A percentile compares a stretch with the other conserved stretches of the same genome.
Conservation (phyloP, 2,113 vertebrate genomes). For the Rhinichthys klamathensis region DNA sequence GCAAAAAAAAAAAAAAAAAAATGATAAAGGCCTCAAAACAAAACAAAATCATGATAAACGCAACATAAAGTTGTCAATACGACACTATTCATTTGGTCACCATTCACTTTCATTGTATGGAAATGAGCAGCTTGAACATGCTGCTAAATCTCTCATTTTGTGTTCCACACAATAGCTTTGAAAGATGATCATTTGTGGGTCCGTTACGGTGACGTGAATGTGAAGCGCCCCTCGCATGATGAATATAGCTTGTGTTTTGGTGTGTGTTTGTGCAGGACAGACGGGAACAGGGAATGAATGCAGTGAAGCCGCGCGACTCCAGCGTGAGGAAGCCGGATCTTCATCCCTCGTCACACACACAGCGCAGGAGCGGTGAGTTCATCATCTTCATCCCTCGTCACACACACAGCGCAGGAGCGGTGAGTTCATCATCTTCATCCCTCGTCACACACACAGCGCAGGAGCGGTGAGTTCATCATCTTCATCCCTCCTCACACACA, state of each 20-base stretch:
- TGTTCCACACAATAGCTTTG: background rate
- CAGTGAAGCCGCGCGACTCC: constrained; percentile 60
- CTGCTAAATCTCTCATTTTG: too few relatives aligned
- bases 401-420: too few relatives aligned
- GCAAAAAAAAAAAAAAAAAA: too few relatives aligned
- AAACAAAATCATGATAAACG: background rate
- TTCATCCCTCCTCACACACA: too few relatives aligned
- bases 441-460: too few relatives aligned
- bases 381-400: too few relatives aligned
- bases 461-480: too few relatives aligned
- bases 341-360: constrained; percentile 47
- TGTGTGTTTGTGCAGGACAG: constrained; percentile 47
- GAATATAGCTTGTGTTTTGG: constrained; percentile 21
- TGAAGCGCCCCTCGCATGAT: constrained; percentile 18
- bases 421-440: too few relatives aligned
- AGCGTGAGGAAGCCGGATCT: constrained; percentile 59
- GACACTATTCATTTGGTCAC: background rate
- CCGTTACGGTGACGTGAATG: constrained; percentile 22
- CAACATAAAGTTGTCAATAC: background rate
- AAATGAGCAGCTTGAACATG: background rate
- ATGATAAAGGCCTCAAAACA: background rate
- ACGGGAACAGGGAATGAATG: constrained; percentile 72
- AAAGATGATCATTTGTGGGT: background rate
- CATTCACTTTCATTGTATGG: background rate
- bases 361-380: constrained; percentile 72